phyloP scores from a whole-genome alignment of 2,888 invertebrate genomes.

The Lamellibrachia columna region DNA sequence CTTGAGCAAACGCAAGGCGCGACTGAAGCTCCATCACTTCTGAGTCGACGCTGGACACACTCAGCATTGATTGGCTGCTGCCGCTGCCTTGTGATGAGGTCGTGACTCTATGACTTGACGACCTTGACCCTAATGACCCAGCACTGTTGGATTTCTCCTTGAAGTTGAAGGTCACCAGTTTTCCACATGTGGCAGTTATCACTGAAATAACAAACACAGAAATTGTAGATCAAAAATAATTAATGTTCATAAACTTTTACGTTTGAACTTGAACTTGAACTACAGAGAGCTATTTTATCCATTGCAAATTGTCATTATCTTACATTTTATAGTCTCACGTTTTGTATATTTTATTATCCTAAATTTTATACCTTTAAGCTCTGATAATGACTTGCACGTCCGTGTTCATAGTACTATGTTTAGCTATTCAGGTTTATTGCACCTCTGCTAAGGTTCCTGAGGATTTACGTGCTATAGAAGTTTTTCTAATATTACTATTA shows the following conservation, averaged over 20 bases:
- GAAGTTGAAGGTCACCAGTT: conserved; percentile 12
- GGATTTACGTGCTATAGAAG: too few species aligned
- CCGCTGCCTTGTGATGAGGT: background rate
- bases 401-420: too few species aligned
- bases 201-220: background rate
- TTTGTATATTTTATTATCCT: too few species aligned
- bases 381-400: too few species aligned
- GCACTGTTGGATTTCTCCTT: background rate
- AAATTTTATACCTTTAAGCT: too few species aligned
- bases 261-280: background rate
- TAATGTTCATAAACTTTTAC: background rate
- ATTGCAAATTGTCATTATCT: too few species aligned
- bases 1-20: conserved; percentile 54
- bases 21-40: conserved; percentile 59
- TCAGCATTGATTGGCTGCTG: conserved; percentile 22
- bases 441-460: too few species aligned
- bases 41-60: conserved; percentile 45
- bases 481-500: too few species aligned
- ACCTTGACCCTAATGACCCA: background rate
- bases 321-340: too few species aligned
- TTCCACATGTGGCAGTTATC: background rate
- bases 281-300: background rate
- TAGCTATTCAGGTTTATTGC: too few species aligned
- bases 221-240: background rate
- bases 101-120: background rate